Base-by-base conservation (phyloP, 2,888 invertebrate genomes). In the Melipona beecheii region DNA sequence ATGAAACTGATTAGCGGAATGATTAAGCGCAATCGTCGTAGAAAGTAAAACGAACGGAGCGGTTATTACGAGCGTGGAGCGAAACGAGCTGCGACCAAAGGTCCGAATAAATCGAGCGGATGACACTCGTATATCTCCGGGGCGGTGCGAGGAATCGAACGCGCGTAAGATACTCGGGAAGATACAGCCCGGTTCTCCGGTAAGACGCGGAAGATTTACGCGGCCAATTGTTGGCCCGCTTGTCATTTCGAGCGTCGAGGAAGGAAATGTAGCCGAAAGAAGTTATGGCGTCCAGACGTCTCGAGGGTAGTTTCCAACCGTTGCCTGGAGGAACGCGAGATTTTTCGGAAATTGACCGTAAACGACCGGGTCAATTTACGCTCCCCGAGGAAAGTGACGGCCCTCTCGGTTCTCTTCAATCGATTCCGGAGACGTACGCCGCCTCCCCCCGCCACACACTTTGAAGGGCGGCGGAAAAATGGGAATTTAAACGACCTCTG, bases 291-390 rank as follows among this genome's bases (percentile, higher is more conserved):
- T 71, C 70, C 83, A 84, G 83, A 84, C 83, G 75, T 65, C 70
- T 70, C 68, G 78, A 64, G 66, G 75, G 75, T 68, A 62, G 81
- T 24, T 43, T 31, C n/a, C 11, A 54, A 54, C 17, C 50, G 24
- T 13, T 19, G 54, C 56, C 60, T 43, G 50, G 24, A 54, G 66
- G 36, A 72, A 72, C 83, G 83, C 83, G 81, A 81, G 85, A 81
- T 85, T 85, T 86, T 85, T 85, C 85, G 85, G 81, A 86, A 86
- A 85, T 86, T 78, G 85, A 86, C 85, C 85, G 85, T 85, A 78
- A 86, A 86, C 85, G 78, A 81, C 69, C 76, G 79, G 77, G 76
- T 85, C 85, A 75, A 85, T 85, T 85, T 85, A 84, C 85, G 77
- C 85, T 75, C 19, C 27, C 56, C 17, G 76, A 71, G 74, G 75